Base-by-base conservation (phyloP, 2,113 vertebrate genomes). In the Chroicocephalus ridibundus region DNA sequence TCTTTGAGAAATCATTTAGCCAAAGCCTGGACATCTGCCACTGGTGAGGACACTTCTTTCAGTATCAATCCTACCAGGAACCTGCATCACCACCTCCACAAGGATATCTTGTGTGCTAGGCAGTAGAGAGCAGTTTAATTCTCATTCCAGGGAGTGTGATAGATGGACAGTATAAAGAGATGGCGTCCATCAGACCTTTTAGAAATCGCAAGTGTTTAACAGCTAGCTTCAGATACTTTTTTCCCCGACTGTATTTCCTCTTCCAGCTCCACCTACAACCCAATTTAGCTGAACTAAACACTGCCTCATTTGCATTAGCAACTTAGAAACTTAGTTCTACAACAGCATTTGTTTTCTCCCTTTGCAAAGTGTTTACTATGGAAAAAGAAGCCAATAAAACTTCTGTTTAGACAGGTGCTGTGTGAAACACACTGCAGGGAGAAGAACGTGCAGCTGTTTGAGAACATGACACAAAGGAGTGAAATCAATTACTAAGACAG, bases 331-430 rank as follows among this genome's bases (percentile, higher is more conserved):
- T 70, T n/a, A 49, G 51, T 9, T 65, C 46, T 83, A 64, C 31
- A 86, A 52, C 27, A 77, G 32, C n/a, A 71, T 52, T 78, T 57
- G 14, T 81, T 54, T 69, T 54, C n/a, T 86, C 25, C 55, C 71
- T 92, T 72, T 3, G 10, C 24, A 40, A 82, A 88, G 17, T 17
- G 40, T 65, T 92, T 72, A 80, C 54, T 52, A 57, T 4, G 8
- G 78, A 72, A 69, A 88, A 58, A 44, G 38, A 11, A 14, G 26
- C 25, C 95, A 86, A 14, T 24, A 69, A 89, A 58, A 20, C 22
- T 47, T 79, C 29, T 88, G 58, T 92, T 95, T 88, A 71, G 71
- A 86, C 86, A 95, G 92, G 78, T 93, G 92, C 40, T 92, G 42
- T 29, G 25, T 65, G 60, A 88, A 83, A 76, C 38, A 81, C 15